Percentiles rank a stretch among this genome's conserved stretches.
Evolutionary conservation across 2,113 vertebrate genomes (phyloP).

Genomic region (Chunga burmeisteri): DNA sequence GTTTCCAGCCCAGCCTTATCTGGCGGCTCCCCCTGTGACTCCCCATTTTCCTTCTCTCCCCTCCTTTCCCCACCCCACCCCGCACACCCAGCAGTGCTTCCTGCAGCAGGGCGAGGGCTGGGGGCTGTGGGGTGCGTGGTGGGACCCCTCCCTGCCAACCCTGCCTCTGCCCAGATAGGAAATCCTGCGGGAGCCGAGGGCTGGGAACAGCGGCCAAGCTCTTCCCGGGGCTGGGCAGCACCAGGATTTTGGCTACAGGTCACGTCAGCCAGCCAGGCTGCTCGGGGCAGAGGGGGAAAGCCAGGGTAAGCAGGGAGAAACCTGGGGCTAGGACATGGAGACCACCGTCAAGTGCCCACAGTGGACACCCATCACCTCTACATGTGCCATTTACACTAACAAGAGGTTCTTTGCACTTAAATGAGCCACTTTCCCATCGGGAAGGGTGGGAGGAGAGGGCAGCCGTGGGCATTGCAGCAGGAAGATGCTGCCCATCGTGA

Average conservation of each 20-base stretch:
- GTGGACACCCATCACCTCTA: not conserved
- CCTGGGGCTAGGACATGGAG: not conserved
- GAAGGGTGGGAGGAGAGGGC: not conserved
- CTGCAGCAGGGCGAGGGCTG: slow-evolving; percentile 29
- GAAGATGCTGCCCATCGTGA: not conserved
- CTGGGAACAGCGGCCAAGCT: not conserved
- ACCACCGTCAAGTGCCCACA: rapidly evolving
- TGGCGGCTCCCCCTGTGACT: not conserved
- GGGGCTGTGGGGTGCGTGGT: not conserved
- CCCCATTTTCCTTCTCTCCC: slow-evolving; percentile 33
- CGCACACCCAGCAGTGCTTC: not conserved
- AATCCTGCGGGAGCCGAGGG: slow-evolving; percentile 19
- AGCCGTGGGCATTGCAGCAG: not conserved
- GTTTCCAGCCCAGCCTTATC: slow-evolving; percentile 20
- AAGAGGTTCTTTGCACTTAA: not conserved
- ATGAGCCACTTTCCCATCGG: not conserved
- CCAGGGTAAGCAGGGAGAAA: not conserved
- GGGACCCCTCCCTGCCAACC: slow-evolving; percentile 16
- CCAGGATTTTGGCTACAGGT: not conserved
- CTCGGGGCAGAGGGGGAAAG: not conserved
- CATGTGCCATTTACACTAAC: not conserved
- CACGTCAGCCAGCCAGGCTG: not conserved
- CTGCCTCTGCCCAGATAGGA: slow-evolving; percentile 29
- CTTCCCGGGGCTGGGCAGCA: not conserved
- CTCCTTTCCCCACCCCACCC: slow-evolving; percentile 15